These are phyloP conservation scores for Hyperoodon ampullatus DNA, from an alignment of 2,113 vertebrate genomes.

Conservation along the genomic window DNA sequence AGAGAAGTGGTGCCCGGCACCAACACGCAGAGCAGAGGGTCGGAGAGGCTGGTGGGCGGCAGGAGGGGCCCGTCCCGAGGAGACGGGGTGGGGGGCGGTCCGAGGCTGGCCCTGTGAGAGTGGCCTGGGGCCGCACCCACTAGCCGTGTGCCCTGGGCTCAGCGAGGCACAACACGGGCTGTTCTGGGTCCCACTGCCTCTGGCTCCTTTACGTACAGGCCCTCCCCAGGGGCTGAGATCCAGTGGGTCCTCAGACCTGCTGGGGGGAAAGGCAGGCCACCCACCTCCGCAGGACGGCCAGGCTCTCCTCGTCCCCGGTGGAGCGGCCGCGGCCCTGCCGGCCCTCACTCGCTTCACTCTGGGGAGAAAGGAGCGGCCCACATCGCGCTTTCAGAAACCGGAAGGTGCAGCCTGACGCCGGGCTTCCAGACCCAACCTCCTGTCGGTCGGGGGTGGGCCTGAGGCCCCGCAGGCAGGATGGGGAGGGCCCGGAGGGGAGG, in stretches of 20 bases:
- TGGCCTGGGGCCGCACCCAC: not conserved
- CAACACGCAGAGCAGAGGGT: not conserved
- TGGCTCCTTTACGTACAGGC: not conserved
- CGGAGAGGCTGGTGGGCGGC: not conserved
- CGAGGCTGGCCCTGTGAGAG: not conserved
- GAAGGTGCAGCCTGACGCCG: not conserved
- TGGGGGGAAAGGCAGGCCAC: not conserved
- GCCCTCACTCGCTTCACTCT: conserved; percentile 88
- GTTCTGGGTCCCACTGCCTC: not conserved
- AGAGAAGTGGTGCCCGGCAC: fast-evolving
- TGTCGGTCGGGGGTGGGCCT: not conserved
- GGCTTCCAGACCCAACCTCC: not conserved
- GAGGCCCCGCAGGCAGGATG: not conserved
- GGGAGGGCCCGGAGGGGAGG: fast-evolving
- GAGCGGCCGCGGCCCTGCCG: conserved; percentile 88
- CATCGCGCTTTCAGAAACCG: fast-evolving
- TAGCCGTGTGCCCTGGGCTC: not conserved
- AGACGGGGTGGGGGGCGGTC: not conserved
- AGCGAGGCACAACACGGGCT: not conserved
- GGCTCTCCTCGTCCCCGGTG: conserved; percentile 94
- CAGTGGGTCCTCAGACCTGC: not conserved
- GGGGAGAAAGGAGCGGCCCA: not conserved
- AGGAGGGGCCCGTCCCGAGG: too few species aligned
- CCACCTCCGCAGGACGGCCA: conserved; percentile 95
- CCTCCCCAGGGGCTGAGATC: not conserved